Evolutionary conservation across 2,113 vertebrate species (phyloP).

Genomic region (Eudorcas thomsonii): DNA sequence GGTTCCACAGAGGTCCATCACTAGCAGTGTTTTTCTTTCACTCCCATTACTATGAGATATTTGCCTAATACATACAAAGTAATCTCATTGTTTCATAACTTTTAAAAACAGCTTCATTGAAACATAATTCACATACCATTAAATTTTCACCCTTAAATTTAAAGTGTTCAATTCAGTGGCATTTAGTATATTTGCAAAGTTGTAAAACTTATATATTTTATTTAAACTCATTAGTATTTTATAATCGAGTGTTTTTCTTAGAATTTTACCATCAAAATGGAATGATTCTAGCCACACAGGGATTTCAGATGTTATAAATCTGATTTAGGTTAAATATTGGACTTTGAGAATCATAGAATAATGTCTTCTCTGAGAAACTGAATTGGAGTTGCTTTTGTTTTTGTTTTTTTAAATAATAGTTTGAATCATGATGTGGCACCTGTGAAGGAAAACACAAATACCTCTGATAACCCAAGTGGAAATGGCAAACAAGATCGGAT

Average conservation of each 20-base stretch:
- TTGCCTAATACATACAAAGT: neutral
- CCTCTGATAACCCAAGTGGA: conserved; percentile 73
- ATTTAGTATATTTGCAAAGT: neutral
- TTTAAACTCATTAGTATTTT: conserved; percentile 1
- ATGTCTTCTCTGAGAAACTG: neutral
- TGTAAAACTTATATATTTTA: neutral
- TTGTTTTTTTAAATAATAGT: conserved; percentile 42
- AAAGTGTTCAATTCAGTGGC: neutral
- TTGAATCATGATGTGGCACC: conserved; percentile 51
- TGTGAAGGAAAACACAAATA: conserved; percentile 77
- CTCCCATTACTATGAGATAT: neutral
- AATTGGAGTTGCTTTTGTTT: neutral
- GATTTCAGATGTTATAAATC: neutral
- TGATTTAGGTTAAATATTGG: neutral
- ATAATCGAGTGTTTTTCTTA: conserved; percentile 13
- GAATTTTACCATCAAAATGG: neutral
- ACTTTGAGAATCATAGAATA: neutral
- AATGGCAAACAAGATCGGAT: conserved; percentile 88
- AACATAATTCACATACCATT: neutral
- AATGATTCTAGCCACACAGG: neutral
- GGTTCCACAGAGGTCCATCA: neutral
- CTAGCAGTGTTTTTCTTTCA: conserved; percentile 23
- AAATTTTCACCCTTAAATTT: neutral
- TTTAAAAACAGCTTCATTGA: neutral
- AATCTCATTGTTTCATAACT: neutral